phyloP scores from a whole-genome alignment of 2,888 invertebrate genomes.

The Cephus runcator region DNA sequence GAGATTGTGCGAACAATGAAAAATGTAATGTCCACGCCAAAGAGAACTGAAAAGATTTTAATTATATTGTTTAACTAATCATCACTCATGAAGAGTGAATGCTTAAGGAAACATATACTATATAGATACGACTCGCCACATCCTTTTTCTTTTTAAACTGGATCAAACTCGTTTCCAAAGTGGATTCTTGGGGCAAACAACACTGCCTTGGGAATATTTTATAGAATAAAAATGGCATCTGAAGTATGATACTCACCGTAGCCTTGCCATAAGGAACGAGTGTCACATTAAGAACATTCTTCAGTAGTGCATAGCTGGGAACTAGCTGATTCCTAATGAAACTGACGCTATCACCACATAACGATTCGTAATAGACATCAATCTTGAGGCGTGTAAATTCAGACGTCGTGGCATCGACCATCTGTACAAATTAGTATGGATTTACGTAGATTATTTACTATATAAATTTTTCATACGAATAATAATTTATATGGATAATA shows the following conservation, averaged over 20 bases:
- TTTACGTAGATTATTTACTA: not conserved
- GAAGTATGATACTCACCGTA: slow-evolving; percentile 15
- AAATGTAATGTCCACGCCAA: not conserved
- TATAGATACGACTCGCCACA: not conserved
- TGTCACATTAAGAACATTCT: slow-evolving; percentile 58
- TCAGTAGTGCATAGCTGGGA: slow-evolving; percentile 60
- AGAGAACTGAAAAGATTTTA: not conserved
- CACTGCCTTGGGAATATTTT: not conserved
- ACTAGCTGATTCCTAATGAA: slow-evolving; percentile 66
- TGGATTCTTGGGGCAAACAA: not conserved
- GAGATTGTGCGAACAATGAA: not conserved
- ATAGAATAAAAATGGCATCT: not conserved
- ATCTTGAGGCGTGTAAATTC: slow-evolving; percentile 47
- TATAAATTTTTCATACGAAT: not conserved
- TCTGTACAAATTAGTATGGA: not conserved
- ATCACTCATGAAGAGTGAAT: not conserved
- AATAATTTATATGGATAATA: not conserved
- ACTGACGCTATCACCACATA: slow-evolving; percentile 68
- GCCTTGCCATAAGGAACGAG: slow-evolving; percentile 70
- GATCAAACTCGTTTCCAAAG: not conserved
- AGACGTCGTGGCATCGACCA: not conserved
- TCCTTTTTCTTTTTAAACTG: not conserved
- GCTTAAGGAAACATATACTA: not conserved
- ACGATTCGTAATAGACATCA: slow-evolving; percentile 69
- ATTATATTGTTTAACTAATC: not conserved